phyloP scores from a whole-genome alignment of 2,113 vertebrate genomes.

The Potamarius usumacintae region DNA sequence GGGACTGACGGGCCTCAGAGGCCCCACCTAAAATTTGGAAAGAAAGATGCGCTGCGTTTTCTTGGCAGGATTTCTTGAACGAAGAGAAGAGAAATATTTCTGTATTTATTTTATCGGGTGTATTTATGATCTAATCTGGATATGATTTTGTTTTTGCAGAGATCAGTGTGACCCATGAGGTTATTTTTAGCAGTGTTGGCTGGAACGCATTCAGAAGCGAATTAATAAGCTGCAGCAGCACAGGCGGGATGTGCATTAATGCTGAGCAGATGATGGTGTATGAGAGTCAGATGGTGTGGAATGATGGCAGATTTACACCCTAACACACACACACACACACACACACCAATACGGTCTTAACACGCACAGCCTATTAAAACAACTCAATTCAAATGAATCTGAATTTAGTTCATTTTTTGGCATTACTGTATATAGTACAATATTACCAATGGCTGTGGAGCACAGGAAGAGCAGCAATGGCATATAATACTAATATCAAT shows the following conservation, averaged over 20 bases:
- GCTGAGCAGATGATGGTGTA: conserved; percentile 10
- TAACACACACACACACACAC: background rate
- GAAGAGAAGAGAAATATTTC: background rate
- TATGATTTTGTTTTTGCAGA: conserved; percentile 17
- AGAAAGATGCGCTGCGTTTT: background rate
- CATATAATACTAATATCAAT: background rate
- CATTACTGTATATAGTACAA: background rate
- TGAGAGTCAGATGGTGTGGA: conserved; percentile 23
- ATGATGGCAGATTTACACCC: background rate
- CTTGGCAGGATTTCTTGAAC: background rate
- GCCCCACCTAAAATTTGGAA: too few species aligned
- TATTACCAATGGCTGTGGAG: background rate
- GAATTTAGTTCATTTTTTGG: background rate
- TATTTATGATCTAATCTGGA: background rate
- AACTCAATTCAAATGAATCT: background rate
- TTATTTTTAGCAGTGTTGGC: conserved; percentile 63
- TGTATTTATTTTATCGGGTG: background rate
- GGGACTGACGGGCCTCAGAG: too few species aligned
- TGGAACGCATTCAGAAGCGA: conserved; percentile 53
- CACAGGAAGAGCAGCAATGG: background rate
- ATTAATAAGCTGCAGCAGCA: conserved; percentile 43
- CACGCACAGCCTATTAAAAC: background rate
- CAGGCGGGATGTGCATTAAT: conserved; percentile 60
- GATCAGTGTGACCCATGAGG: conserved; percentile 58
- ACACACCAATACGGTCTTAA: background rate